A percentile compares a stretch with the other conserved stretches of the same genome.
phyloP scores from a whole-genome alignment of 1,140 invertebrate genomes.

The Catajapyx aquilonaris region DNA sequence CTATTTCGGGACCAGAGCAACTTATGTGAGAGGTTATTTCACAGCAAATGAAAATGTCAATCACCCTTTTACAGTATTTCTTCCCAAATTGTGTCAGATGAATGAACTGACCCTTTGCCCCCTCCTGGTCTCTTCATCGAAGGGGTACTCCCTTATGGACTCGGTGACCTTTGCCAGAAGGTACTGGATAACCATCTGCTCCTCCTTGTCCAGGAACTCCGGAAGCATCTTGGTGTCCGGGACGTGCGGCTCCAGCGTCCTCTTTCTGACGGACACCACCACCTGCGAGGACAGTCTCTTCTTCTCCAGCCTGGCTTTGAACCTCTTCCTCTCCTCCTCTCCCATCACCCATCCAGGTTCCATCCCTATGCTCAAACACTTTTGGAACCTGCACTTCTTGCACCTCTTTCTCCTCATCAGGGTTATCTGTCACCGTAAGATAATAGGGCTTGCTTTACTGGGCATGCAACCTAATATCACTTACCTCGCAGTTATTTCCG shows the following conservation, averaged over 20 bases:
- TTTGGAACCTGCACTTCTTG: slow-evolving; percentile 21
- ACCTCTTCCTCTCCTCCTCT: slow-evolving; percentile 20
- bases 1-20: too few relatives aligned
- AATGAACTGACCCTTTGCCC: too few relatives aligned
- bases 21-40: too few relatives aligned
- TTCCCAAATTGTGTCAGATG: too few relatives aligned
- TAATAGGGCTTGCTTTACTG: too few relatives aligned
- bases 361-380: slow-evolving; percentile 24
- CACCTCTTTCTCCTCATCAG: slow-evolving; percentile 16
- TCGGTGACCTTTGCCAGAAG: slow-evolving; percentile 8
- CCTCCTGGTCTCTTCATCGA: too few relatives aligned
- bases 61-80: too few relatives aligned
- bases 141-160: too few relatives aligned
- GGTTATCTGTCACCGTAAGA: too few relatives aligned
- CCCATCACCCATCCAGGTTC: slow-evolving; percentile 26
- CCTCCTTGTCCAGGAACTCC: slow-evolving; percentile 1
- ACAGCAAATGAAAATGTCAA: too few relatives aligned
- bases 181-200: not conserved
- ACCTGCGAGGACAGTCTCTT: slow-evolving; percentile 5
- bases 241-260: not conserved
- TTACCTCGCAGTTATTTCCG: slow-evolving; percentile 16
- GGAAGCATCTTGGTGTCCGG: not conserved
- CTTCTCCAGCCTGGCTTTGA: slow-evolving; percentile 17
- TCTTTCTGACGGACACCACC: slow-evolving; percentile 1
- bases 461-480: too few relatives aligned